Evolutionary conservation across 2,888 invertebrate species (phyloP), one percentile per base, ranked within the genome.

Genomic region (Acanthopleura granulata): DNA sequence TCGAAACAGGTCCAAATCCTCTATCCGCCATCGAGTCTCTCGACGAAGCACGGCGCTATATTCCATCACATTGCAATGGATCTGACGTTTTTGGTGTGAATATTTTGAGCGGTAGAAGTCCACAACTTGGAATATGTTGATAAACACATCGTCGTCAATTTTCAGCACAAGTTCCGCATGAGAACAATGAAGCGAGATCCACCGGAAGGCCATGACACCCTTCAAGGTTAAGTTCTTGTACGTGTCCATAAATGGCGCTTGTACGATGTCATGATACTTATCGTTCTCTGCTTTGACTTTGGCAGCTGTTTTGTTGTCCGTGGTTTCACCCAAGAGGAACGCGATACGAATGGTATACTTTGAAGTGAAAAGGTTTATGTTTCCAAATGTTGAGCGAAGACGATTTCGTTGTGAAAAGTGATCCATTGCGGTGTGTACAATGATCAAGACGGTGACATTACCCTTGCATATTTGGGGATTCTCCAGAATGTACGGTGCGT

Each of bases 201-300:
- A 57, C 3, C 12, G 18, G 22, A n/a, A 57, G n/a, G 57, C 57
- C 22, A 22, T n/a, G 18, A 57, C 57, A 57, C 57, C 57, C 22
- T 57, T 57, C 22, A 57, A 57, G 22, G 57, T 57, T 57, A 57
- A 57, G 22, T 57, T 57, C 57, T 57, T 57, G 22, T 57, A 57
- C 1, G n/a, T 57, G 12, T 57, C 57, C 3, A 3, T 57, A 57
- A 57, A 57, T 18, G 18, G n/a, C 18, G n/a, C 57, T 57, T 57
- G 57, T 9, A 57, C 57, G 22, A 57, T 57, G 22, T 57, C 57
- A 12, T 57, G 57, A 57, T 57, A 22, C 57, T n/a, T 3, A 1
- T 18, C 57, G 22, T 57, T 12, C 22, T 57, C 57, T 22, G 1
- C 18, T n/a, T n/a, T 22, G 18, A 57, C n/a, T 57, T 18, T 22